These are phyloP conservation scores for Chionomys nivalis DNA, from an alignment of 2,113 vertebrate genomes.

Conservation along the genomic window DNA sequence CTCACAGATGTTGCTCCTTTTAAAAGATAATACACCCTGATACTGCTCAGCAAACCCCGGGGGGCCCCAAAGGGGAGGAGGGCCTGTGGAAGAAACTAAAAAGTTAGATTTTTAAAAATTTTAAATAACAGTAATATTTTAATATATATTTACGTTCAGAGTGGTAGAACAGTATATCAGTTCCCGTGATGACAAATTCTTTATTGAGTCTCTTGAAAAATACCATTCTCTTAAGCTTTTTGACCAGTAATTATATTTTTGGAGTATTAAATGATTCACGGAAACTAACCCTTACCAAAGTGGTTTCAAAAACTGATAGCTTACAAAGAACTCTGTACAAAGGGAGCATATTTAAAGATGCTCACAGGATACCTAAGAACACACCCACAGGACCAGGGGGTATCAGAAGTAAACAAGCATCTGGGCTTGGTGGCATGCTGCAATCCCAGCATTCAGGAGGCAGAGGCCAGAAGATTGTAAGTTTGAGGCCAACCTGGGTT, in stretches of 20 bases:
- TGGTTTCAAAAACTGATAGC: not conserved
- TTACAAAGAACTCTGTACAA: fast-evolving
- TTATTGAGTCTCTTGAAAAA: not conserved
- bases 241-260: not conserved
- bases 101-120: not conserved
- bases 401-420: not conserved
- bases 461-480: not conserved
- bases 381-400: not conserved
- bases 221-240: not conserved
- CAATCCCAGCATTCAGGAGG: not conserved
- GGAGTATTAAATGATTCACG: not conserved
- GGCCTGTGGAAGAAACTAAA: not conserved
- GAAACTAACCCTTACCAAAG: not conserved
- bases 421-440: not conserved
- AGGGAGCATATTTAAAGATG: not conserved
- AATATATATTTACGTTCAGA: not conserved
- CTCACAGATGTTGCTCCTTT: fast-evolving
- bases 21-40: not conserved
- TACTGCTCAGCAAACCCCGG: not conserved
- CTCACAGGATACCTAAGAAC: not conserved
- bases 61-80: not conserved
- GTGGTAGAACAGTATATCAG: not conserved
- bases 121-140: not conserved
- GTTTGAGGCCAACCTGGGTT: not conserved
- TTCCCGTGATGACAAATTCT: not conserved